These are phyloP conservation scores for Prinia subflava DNA, from an alignment of 2,113 vertebrate genomes.

Conservation along the genomic window DNA sequence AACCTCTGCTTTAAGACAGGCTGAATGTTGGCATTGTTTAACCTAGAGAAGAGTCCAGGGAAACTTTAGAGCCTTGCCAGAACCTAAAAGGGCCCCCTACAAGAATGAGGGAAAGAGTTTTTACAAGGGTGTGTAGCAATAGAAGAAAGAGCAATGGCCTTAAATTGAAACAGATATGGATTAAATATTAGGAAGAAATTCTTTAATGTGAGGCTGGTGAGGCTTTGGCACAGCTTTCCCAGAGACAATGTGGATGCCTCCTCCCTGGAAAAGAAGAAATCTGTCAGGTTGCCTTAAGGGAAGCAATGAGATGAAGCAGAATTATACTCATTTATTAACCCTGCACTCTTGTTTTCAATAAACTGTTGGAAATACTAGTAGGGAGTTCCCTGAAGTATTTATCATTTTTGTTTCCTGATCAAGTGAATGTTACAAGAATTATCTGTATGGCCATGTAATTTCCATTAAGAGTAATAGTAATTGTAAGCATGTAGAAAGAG, in stretches of 20 bases:
- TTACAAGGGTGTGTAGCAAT: neutral
- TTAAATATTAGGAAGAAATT: neutral
- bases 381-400: neutral
- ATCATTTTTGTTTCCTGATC: neutral
- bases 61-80: neutral
- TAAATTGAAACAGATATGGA: neutral
- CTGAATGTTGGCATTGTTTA: neutral
- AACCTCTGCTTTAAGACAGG: too few relatives aligned
- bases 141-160: neutral
- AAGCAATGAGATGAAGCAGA: neutral
- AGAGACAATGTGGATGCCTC: neutral
- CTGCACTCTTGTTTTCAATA: neutral
- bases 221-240: too few relatives aligned
- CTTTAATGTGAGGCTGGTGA: neutral
- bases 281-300: neutral
- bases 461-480: constrained; percentile 51
- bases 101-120: neutral
- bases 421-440: neutral
- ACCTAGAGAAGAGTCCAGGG: neutral
- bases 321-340: neutral
- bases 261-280: neutral
- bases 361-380: neutral
- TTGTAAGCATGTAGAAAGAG: constrained; percentile 35
- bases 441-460: constrained; percentile 7
- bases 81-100: neutral